A percentile compares a stretch with the other conserved stretches of the same genome.
Evolutionary conservation across 2,797 vertebrate genomes (phyloP).

Genomic region (Tolypeutes matacus): DNA sequence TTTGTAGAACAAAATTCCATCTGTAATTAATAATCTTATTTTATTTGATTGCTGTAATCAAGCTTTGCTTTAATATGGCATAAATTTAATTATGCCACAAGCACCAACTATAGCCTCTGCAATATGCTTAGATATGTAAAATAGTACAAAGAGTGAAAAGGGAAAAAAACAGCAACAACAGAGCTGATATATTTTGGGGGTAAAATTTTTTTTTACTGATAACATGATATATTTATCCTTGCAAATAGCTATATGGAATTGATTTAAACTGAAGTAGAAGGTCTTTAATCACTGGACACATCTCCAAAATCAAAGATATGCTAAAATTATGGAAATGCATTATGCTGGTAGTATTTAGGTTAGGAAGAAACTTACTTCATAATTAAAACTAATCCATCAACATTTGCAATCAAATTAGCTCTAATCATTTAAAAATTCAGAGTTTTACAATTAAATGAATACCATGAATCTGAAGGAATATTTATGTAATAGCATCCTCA

Average conservation of each 20-base stretch:
- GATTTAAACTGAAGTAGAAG: neutral
- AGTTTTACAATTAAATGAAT: conserved; percentile 45
- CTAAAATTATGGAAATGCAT: conserved; percentile 46
- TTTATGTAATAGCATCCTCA: conserved; percentile 38
- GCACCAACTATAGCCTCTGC: neutral
- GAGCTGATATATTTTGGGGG: neutral
- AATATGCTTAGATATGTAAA: conserved; percentile 49
- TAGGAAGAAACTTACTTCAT: neutral
- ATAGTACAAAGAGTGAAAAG: neutral
- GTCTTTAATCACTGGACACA: neutral
- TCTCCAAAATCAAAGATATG: neutral
- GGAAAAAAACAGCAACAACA: neutral
- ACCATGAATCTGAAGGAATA: neutral
- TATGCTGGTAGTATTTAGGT: neutral
- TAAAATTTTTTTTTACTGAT: conserved; percentile 46
- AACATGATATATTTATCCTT: neutral
- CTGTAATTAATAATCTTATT: conserved; percentile 78
- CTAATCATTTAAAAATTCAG: conserved; percentile 67
- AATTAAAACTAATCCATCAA: conserved; percentile 52
- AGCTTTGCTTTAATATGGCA: conserved; percentile 69
- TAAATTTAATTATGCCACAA: conserved; percentile 75
- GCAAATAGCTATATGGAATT: neutral
- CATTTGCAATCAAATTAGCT: conserved; percentile 52
- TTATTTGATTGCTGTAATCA: conserved; percentile 80
- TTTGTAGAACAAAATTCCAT: conserved; percentile 73